Evolutionary conservation across 2,888 invertebrate genomes (phyloP), one percentile per base, ranked within the genome.

Genomic region (Drosophila lutescens): DNA sequence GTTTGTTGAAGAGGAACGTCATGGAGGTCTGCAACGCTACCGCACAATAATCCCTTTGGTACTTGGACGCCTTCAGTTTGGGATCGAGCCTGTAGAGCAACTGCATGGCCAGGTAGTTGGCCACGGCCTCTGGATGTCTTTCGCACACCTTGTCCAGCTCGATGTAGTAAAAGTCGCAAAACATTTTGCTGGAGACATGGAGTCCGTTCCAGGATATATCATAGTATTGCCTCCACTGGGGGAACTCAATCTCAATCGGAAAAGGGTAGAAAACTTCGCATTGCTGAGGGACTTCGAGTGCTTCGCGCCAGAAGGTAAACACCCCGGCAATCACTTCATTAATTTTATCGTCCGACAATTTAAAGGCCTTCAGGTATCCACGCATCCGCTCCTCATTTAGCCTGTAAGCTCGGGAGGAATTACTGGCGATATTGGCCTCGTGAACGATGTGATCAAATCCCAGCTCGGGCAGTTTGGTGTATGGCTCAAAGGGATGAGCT

Each of bases 51-150:
- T 90, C 89, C 10, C 74, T 79, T 54, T 91, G 89, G n/a, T 79
- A 87, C 44, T 80, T 84, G 4, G 57, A 44, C 0, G 74, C 78
- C 36, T 85, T 67, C 4, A 91, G 60, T 2, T 83, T 77, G 9
- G 86, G 74, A 51, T 91, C 91, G 87, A 91, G 76, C 1, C 43
- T 34, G 50, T 83, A 86, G 9, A 91, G 74, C 17, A 91, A 74
- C 61, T 89, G 84, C 71, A 91, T 66, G 8, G 91, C 87, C 63
- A 92, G 68, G 57, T 91, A 91, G 63, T 91, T 91, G 9, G 91
- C 92, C 10, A 86, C 89, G 0, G 90, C 88, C 32, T 76, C 57
- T 6, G 82, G 77, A 12, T 81, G 80, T 13, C 80, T 71, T 7
- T 32, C 51, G 13, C 85, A 90, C 17, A 90, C 76, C 44, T 69